phyloP scores from a whole-genome alignment of 2,113 vertebrate genomes.

The Progne subis region DNA sequence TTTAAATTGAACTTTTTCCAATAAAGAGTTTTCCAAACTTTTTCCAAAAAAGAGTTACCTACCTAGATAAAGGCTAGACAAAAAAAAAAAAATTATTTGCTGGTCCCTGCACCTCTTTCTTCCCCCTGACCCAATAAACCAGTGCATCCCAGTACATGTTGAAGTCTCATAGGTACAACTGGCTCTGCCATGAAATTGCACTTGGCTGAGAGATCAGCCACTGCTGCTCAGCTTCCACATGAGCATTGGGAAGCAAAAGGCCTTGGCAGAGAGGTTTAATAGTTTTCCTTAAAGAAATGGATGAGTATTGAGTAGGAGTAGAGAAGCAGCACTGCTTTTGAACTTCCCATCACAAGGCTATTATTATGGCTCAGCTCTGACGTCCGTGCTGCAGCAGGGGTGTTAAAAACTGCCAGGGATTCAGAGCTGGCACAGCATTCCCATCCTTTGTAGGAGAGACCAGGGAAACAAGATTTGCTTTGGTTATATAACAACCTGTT shows the following conservation, averaged over 20 bases:
- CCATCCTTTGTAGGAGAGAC: conserved; percentile 1
- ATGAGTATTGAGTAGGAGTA: conserved; percentile 43
- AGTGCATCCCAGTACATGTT: background rate
- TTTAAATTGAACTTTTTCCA: background rate
- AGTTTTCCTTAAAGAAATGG: background rate
- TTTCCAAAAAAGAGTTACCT: background rate
- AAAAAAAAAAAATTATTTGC: background rate
- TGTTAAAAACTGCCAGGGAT: conserved; percentile 21
- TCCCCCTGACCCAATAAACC: background rate
- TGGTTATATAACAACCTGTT: conserved; percentile 6
- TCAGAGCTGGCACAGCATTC: conserved; percentile 20
- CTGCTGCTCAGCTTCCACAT: background rate
- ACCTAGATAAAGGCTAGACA: background rate
- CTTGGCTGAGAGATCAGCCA: background rate
- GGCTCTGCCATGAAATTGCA: background rate
- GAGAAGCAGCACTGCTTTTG: background rate
- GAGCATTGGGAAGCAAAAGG: background rate
- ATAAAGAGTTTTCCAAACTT: no score
- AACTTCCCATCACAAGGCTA: conserved; percentile 23
- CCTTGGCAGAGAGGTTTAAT: background rate
- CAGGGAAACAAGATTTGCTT: background rate
- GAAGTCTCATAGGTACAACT: background rate
- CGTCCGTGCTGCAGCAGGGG: conserved; percentile 24
- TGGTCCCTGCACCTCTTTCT: background rate
- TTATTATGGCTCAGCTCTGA: conserved; percentile 49